Conservation (phyloP, 2,888 invertebrate genomes). For the Conchocele bisecta region DNA sequence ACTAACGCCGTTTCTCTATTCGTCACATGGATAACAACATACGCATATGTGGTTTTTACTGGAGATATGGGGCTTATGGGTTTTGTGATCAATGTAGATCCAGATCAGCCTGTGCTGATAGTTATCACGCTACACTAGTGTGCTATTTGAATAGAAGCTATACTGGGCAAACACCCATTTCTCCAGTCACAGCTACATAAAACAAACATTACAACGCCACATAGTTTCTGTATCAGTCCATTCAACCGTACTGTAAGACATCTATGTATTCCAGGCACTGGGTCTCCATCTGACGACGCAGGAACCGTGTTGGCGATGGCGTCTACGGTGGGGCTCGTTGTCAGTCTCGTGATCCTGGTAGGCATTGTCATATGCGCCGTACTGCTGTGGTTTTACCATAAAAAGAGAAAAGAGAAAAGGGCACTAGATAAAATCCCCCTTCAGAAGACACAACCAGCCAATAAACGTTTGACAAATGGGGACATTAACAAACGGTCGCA, state of each 20-base stretch:
- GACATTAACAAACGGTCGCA: conserved; percentile 27
- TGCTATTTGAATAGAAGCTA: too few relatives aligned
- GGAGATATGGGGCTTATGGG: too few relatives aligned
- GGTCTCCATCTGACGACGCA: conserved; percentile 27
- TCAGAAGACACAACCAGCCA: conserved; percentile 48
- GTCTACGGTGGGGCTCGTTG: conserved; percentile 43
- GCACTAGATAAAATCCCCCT: conserved; percentile 37
- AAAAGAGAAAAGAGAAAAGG: conserved; percentile 46
- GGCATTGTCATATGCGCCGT: conserved; percentile 34
- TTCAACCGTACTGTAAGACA: neutral
- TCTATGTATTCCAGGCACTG: conserved; percentile 20
- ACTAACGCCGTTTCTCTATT: too few relatives aligned
- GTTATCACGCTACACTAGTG: too few relatives aligned
- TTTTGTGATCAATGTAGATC: too few relatives aligned
- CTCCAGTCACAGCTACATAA: too few relatives aligned
- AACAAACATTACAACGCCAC: too few relatives aligned
- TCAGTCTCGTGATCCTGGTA: conserved; percentile 37
- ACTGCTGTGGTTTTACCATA: conserved; percentile 51
- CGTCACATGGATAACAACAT: too few relatives aligned
- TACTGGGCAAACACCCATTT: too few relatives aligned
- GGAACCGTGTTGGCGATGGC: conserved; percentile 46
- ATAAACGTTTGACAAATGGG: conserved; percentile 48
- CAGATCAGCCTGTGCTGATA: too few relatives aligned
- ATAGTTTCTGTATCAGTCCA: too few relatives aligned
- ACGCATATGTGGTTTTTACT: too few relatives aligned